Evolutionary conservation across 2,797 vertebrate species (phyloP).

Genomic region (Oreochromis mossambicus): DNA sequence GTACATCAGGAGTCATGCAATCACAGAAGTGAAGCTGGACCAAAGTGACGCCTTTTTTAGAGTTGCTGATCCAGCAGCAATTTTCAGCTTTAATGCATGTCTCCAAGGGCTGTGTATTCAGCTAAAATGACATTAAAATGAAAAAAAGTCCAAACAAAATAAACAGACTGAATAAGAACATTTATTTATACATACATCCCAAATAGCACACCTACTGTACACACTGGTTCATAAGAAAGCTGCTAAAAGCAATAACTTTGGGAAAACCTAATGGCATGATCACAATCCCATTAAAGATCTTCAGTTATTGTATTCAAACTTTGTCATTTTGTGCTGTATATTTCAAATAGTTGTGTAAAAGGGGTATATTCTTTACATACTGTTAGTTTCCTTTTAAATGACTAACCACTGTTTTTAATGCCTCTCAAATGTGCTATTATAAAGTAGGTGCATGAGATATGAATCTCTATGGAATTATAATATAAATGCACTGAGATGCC

Average conservation of each 20-base stretch:
- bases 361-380: neutral
- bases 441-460: neutral
- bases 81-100: slow-evolving; percentile 32
- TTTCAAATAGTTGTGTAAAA: neutral
- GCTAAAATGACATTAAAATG: slow-evolving; percentile 19
- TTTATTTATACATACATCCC: neutral
- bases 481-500: neutral
- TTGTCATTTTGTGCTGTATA: neutral
- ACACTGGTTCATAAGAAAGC: neutral
- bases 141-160: slow-evolving; percentile 1
- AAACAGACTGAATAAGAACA: slow-evolving; percentile 37
- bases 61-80: slow-evolving; percentile 56
- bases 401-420: neutral
- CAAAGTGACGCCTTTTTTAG: slow-evolving; percentile 30
- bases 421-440: neutral
- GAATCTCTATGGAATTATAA: neutral
- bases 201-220: neutral
- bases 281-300: neutral
- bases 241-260: neutral
- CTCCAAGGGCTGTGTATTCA: slow-evolving; percentile 24
- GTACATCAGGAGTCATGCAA: slow-evolving; percentile 23
- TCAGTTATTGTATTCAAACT: neutral
- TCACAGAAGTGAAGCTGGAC: slow-evolving; percentile 31
- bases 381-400: neutral
- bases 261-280: neutral